Percentiles rank a stretch among this genome's conserved stretches.
Conservation (phyloP, 1,140 invertebrate genomes). For the Tachypleus tridentatus region DNA sequence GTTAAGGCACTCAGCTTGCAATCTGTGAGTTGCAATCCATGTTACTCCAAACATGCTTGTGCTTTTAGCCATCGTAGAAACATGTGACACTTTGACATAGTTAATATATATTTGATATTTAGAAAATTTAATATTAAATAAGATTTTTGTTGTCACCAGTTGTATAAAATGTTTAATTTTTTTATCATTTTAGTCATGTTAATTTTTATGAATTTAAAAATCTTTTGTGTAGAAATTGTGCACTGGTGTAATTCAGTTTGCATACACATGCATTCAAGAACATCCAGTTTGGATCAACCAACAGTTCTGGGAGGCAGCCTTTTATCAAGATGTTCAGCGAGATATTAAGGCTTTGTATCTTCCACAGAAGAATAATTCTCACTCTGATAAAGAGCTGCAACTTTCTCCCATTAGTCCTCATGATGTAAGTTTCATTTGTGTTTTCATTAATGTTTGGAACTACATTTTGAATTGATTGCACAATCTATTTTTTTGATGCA, state of each 20-base stretch:
- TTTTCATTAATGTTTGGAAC: no score
- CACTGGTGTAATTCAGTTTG: slow-evolving; percentile 95
- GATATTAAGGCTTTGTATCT: slow-evolving; percentile 77
- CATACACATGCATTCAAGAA: slow-evolving; percentile 93
- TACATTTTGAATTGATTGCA: no score
- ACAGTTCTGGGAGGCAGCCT: slow-evolving; percentile 95
- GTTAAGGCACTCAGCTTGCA: no score
- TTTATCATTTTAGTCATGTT: background rate
- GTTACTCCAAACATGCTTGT: no score
- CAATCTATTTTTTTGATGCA: no score
- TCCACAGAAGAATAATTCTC: background rate
- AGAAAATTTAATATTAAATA: no score
- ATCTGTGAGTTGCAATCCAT: no score
- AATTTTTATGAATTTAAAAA: background rate
- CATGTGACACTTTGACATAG: no score
- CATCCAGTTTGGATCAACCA: slow-evolving; percentile 92
- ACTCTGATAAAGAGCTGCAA: slow-evolving; percentile 14
- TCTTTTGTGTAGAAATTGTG: slow-evolving; percentile 55
- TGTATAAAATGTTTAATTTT: background rate
- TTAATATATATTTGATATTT: no score
- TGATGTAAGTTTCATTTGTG: slow-evolving; percentile 23
- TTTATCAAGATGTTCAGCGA: slow-evolving; percentile 90
- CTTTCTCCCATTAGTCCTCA: slow-evolving; percentile 29
- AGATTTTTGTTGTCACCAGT: no score
- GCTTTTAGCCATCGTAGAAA: no score